Conservation (phyloP, 1,140 invertebrate genomes). For the Heliconius nattereri region DNA sequence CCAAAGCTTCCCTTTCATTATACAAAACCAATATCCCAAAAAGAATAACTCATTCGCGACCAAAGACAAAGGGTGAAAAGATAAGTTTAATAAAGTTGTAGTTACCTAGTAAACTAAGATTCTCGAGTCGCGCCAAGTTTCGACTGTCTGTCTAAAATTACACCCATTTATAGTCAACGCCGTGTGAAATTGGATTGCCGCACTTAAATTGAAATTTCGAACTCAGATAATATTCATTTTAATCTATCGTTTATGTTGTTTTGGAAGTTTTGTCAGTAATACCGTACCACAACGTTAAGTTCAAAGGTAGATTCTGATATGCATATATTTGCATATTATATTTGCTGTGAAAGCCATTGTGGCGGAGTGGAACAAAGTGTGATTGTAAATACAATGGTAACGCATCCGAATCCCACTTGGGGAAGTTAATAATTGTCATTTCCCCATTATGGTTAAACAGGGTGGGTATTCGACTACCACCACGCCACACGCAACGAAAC, state of each 20-base stretch:
- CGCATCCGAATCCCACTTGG: no score
- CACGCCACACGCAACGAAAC: no score
- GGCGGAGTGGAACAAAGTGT: no score
- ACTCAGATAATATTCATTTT: conserved; percentile 31
- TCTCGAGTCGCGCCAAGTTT: background rate
- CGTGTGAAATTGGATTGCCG: conserved; percentile 66
- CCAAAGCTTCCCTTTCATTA: background rate
- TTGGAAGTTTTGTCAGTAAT: background rate
- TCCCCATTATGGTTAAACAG: no score
- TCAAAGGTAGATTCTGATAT: background rate
- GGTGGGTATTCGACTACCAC: no score
- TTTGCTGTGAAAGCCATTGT: no score
- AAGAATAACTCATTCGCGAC: conserved; percentile 1
- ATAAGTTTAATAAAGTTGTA: conserved; percentile 3
- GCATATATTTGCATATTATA: background rate
- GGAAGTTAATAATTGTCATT: no score
- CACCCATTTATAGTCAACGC: conserved; percentile 54
- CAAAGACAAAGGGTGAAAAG: conserved; percentile 7
- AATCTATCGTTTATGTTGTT: conserved; percentile 22
- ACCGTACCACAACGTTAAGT: background rate
- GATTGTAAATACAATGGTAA: no score
- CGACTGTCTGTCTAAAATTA: conserved; percentile 50
- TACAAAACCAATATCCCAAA: background rate
- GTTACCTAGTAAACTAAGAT: conserved; percentile 15
- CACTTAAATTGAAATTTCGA: conserved; percentile 61